Conservation (phyloP, 1,140 invertebrate genomes). For the Vanessa tameamea region DNA sequence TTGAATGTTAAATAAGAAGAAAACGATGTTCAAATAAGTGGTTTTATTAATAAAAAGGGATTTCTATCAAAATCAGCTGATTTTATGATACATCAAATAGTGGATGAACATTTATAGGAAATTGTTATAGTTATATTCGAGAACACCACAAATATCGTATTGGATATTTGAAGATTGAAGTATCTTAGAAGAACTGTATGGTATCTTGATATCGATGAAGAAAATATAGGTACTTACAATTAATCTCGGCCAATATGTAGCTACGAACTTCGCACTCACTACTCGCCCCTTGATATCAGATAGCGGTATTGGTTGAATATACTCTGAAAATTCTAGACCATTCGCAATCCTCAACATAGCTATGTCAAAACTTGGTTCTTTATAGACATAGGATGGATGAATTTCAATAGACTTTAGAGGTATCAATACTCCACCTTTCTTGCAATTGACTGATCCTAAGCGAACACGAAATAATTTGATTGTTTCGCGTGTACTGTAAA, state of each 20-base stretch:
- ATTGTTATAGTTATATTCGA: no score
- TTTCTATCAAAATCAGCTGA: no score
- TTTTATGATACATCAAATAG: no score
- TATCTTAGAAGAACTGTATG: no score
- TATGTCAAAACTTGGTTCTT: constrained; percentile 55
- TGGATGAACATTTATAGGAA: no score
- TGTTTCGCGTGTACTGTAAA: constrained; percentile 56
- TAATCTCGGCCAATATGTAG: constrained; percentile 66
- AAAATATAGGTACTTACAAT: constrained; percentile 59
- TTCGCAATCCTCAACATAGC: constrained; percentile 50
- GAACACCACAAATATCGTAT: no score
- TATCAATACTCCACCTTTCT: constrained; percentile 58
- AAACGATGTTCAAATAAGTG: no score
- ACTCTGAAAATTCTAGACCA: constrained; percentile 34
- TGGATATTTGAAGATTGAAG: no score
- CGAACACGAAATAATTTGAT: constrained; percentile 60
- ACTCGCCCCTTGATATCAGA: constrained; percentile 45
- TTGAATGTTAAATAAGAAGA: no score
- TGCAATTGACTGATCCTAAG: constrained; percentile 64
- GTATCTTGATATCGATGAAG: not conserved
- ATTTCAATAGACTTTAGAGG: constrained; percentile 57
- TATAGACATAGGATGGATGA: constrained; percentile 54
- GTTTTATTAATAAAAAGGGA: no score
- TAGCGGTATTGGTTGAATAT: constrained; percentile 53
- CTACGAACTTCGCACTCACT: constrained; percentile 54